Evolutionary conservation across 92 coral and sea anemone genomes (phyloP).

Genomic region (Epizoanthus rinbou): DNA sequence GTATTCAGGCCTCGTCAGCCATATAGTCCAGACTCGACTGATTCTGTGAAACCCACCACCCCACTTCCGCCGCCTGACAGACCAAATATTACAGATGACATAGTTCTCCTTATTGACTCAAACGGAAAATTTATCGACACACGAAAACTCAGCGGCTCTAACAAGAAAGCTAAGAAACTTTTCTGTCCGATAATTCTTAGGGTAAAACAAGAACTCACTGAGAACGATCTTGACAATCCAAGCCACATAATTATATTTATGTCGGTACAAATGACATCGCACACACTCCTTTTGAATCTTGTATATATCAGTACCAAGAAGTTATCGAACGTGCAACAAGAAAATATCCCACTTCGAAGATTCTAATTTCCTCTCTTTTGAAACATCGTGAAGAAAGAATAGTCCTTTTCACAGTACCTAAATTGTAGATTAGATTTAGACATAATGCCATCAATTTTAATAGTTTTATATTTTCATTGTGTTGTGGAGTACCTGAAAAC

Average conservation of each 20-base stretch:
- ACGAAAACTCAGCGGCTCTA: not conserved
- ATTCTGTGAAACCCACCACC: too few relatives aligned
- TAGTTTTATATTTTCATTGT: too few relatives aligned
- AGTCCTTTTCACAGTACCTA: too few relatives aligned
- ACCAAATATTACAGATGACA: not conserved
- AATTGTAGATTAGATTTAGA: too few relatives aligned
- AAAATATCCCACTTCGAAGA: constrained; percentile 21
- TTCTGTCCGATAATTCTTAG: not conserved
- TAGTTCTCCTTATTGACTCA: constrained; percentile 13
- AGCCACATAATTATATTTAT: constrained; percentile 14
- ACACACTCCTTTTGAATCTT: constrained; percentile 1
- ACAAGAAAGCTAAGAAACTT: constrained; percentile 7
- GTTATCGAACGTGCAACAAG: not conserved
- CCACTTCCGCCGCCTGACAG: too few relatives aligned
- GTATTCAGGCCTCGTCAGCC: too few relatives aligned
- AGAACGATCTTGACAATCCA: constrained; percentile 1
- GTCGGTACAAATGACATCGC: constrained; percentile 27
- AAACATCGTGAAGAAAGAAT: constrained; percentile 13
- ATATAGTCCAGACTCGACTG: too few relatives aligned
- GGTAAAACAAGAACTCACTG: not conserved
- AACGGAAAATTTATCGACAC: constrained; percentile 17
- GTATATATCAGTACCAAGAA: not conserved
- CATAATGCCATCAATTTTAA: too few relatives aligned
- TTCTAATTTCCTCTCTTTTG: constrained; percentile 21
- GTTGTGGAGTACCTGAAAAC: too few relatives aligned